Percentiles rank a stretch among this genome's conserved stretches.
These are phyloP conservation scores for Drosophila jambulina DNA, from an alignment of 1,140 invertebrate genomes.

Conservation along the genomic window DNA sequence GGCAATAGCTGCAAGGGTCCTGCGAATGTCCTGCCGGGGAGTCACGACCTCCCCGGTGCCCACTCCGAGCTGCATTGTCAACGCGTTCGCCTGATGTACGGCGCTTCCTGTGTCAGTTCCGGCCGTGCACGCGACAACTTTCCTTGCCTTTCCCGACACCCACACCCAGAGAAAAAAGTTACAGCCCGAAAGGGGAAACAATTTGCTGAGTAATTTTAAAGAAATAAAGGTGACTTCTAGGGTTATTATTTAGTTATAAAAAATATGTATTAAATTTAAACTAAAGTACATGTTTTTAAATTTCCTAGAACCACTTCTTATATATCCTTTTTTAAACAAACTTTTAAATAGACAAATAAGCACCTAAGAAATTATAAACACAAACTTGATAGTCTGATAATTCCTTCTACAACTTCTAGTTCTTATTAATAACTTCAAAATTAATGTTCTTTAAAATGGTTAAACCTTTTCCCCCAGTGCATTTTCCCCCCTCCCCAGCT, in stretches of 20 bases:
- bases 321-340: no score
- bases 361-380: no score
- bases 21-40: conserved; percentile 61
- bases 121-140: conserved; percentile 79
- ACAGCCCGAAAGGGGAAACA: not conserved
- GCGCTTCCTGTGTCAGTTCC: conserved; percentile 79
- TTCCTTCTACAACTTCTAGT: not conserved
- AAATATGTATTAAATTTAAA: not conserved
- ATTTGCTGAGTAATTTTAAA: not conserved
- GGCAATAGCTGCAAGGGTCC: conserved; percentile 57
- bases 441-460: rapidly evolving
- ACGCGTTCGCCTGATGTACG: conserved; percentile 82
- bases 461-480: not conserved
- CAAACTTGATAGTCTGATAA: not conserved
- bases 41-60: not conserved
- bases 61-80: conserved; percentile 67
- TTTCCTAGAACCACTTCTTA: no score
- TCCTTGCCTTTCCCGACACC: conserved; percentile 45
- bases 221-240: not conserved
- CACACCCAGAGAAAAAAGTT: conserved; percentile 5
- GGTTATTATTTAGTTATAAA: no score
- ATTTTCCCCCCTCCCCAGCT: conserved; percentile 1
- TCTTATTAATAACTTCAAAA: not conserved
- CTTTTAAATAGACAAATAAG: no score
- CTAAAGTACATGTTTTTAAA: no score